These are phyloP conservation scores for Polylopha cassiicola DNA, from an alignment of 2,888 invertebrate species.

Conservation along the genomic window DNA sequence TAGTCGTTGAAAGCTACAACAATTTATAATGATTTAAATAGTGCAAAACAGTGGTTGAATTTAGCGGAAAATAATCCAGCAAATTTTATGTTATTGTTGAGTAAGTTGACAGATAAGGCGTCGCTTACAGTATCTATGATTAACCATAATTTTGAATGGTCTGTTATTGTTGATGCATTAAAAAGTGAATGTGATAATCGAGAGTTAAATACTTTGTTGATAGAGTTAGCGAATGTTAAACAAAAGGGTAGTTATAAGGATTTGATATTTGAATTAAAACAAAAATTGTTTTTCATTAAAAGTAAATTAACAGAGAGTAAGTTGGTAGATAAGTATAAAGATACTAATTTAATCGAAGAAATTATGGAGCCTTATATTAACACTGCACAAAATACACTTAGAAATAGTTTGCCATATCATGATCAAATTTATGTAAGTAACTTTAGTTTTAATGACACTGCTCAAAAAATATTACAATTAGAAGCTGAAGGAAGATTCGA, in stretches of 20 bases:
- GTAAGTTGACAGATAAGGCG: too few relatives aligned
- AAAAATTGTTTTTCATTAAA: slow-evolving; percentile 20
- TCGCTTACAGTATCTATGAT: too few relatives aligned
- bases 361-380: slow-evolving; percentile 17
- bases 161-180: neutral
- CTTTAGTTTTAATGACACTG: slow-evolving; percentile 19
- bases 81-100: slow-evolving; percentile 17
- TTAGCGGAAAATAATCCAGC: slow-evolving; percentile 6
- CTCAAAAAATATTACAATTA: slow-evolving; percentile 17
- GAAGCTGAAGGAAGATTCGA: slow-evolving; percentile 22
- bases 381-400: slow-evolving; percentile 17
- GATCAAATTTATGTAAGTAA: slow-evolving; percentile 21
- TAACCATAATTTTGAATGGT: too few relatives aligned
- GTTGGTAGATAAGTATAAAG: slow-evolving; percentile 7
- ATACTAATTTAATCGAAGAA: slow-evolving; percentile 2
- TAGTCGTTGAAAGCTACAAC: too few relatives aligned
- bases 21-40: slow-evolving; percentile 19
- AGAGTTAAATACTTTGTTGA: too few relatives aligned
- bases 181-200: slow-evolving; percentile 12
- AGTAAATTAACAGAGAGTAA: too few relatives aligned
- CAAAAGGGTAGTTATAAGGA: slow-evolving; percentile 14
- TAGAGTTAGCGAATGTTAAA: too few relatives aligned
- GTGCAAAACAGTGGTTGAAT: slow-evolving; percentile 10
- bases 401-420: slow-evolving; percentile 21
- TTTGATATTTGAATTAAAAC: slow-evolving; percentile 21